Conservation (phyloP, 2,797 vertebrate genomes). For the Microcaecilia unicolor region DNA sequence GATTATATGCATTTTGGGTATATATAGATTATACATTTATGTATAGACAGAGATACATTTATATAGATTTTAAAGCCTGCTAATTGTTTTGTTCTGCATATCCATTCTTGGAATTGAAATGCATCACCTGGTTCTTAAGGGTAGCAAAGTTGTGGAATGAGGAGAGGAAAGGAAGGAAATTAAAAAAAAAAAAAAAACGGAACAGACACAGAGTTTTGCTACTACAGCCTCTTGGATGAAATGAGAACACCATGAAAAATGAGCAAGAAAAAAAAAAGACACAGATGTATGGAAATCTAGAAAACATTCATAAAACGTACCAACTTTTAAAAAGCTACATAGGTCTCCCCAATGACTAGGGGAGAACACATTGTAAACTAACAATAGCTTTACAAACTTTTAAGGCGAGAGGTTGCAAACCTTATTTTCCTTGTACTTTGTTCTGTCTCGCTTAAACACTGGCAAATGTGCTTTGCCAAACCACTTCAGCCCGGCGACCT, state of each 20-base stretch:
- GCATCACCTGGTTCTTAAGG: constrained; percentile 37
- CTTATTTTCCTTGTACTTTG: too few species aligned
- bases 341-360: too few species aligned
- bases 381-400: too few species aligned
- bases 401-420: too few species aligned
- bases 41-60: not conserved
- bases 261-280: constrained; percentile 12
- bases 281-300: constrained; percentile 50
- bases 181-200: constrained; percentile 32
- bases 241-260: constrained; percentile 25
- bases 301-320: too few species aligned
- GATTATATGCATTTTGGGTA: too few species aligned
- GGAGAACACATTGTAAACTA: too few species aligned
- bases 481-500: too few species aligned
- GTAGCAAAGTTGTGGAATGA: too few species aligned
- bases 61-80: constrained; percentile 36
- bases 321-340: constrained; percentile 58
- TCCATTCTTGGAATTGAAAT: constrained; percentile 36
- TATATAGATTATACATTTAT: constrained; percentile 29
- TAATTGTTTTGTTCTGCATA: constrained; percentile 57
- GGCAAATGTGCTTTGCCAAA: too few species aligned
- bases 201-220: too few species aligned
- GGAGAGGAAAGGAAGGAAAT: constrained; percentile 36
- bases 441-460: too few species aligned
- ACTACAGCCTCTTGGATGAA: constrained; percentile 19